Evolutionary conservation across 2,113 vertebrate species (phyloP).

Genomic region (Clarias gariepinus): DNA sequence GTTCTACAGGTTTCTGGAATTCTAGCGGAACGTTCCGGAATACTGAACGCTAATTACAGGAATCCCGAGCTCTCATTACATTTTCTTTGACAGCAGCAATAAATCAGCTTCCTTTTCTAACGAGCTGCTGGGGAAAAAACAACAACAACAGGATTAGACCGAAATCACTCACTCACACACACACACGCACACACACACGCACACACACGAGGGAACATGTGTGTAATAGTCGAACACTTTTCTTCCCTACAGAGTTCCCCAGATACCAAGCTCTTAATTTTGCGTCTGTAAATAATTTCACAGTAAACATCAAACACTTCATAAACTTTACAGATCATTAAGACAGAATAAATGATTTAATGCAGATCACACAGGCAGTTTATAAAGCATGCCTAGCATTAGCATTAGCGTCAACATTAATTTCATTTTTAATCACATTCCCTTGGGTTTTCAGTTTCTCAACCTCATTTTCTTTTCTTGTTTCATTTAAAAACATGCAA

Average conservation of each 20-base stretch:
- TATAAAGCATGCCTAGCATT: background rate
- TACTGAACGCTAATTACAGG: constrained; percentile 29
- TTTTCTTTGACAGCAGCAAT: constrained; percentile 30
- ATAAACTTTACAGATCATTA: background rate
- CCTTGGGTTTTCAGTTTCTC: too few species aligned
- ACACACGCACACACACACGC: background rate
- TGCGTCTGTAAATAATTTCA: background rate
- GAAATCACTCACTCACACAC: background rate
- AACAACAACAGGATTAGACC: constrained; percentile 2
- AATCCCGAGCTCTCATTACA: constrained; percentile 28
- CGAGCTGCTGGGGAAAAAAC: constrained; percentile 1
- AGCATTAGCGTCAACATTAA: background rate
- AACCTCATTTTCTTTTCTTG: too few species aligned
- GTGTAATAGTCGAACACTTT: background rate
- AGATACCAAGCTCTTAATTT: background rate
- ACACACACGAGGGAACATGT: background rate
- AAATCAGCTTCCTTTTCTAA: constrained; percentile 26
- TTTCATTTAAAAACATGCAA: too few species aligned
- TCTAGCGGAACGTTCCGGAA: constrained; percentile 33
- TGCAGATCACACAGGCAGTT: background rate
- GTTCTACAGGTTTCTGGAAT: constrained; percentile 21
- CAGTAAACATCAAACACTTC: background rate
- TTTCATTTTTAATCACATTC: too few species aligned
- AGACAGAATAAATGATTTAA: background rate
- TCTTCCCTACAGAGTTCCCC: background rate